Conservation (phyloP, 2,113 vertebrate species). For the Poeciliopsis turrubarensis region DNA sequence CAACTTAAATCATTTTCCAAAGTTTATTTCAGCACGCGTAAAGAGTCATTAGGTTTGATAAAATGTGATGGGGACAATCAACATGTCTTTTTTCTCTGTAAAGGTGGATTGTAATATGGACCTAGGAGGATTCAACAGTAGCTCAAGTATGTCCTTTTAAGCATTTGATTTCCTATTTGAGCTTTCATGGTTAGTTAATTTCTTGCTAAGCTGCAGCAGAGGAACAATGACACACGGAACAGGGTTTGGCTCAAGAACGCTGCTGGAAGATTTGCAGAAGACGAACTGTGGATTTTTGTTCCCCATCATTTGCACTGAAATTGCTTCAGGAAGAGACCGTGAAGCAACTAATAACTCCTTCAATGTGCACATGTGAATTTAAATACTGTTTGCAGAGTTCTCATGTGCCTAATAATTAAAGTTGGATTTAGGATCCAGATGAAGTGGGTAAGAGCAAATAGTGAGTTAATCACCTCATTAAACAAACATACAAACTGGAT, state of each 20-base stretch:
- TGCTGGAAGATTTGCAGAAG: constrained; percentile 2
- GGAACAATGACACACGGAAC: constrained; percentile 10
- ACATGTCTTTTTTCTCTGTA: neutral
- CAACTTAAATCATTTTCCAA: constrained; percentile 4
- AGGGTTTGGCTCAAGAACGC: neutral
- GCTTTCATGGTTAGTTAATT: neutral
- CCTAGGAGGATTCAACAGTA: neutral
- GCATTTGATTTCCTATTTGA: constrained; percentile 2
- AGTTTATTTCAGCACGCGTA: neutral
- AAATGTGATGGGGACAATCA: neutral
- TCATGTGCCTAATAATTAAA: constrained; percentile 13
- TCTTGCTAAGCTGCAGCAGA: neutral
- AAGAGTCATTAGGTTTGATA: neutral
- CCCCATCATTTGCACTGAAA: constrained; percentile 6
- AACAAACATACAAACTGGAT: neutral
- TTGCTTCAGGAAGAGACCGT: neutral
- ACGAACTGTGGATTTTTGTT: constrained; percentile 5
- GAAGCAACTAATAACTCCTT: constrained; percentile 4
- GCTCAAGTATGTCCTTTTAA: neutral
- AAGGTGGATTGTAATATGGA: constrained; percentile 5
- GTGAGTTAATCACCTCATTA: constrained; percentile 18
- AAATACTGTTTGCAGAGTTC: neutral
- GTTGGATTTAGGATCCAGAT: constrained; percentile 2
- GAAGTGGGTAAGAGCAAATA: neutral
- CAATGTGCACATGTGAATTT: neutral